These are phyloP conservation scores for Ceramica pisi DNA, from an alignment of 2,888 invertebrate species.

Conservation along the genomic window DNA sequence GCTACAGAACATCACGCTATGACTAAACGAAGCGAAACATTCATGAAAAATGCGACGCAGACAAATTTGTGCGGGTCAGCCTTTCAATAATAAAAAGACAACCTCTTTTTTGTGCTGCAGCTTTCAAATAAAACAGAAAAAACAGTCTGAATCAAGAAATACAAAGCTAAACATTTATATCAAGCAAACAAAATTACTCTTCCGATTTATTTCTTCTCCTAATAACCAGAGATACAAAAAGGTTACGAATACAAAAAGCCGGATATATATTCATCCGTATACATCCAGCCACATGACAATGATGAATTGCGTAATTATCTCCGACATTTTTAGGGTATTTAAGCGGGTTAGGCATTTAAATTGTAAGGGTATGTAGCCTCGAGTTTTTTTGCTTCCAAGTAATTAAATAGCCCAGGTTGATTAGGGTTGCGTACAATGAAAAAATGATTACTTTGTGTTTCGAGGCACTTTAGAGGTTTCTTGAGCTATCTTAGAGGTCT, in stretches of 20 bases:
- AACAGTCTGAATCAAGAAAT: background rate
- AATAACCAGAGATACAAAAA: constrained; percentile 47
- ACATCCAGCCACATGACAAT: constrained; percentile 70
- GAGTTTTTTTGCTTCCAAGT: constrained; percentile 59
- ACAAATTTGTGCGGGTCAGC: too few species aligned
- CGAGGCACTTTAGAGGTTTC: constrained; percentile 42
- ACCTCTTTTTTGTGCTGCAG: background rate
- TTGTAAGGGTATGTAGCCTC: constrained; percentile 48
- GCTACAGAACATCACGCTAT: too few species aligned
- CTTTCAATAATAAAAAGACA: background rate
- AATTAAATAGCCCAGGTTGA: constrained; percentile 67
- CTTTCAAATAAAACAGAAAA: background rate
- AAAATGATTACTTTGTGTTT: constrained; percentile 57
- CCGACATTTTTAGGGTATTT: constrained; percentile 72
- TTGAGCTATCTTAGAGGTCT: constrained; percentile 51
- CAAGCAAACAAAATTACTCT: constrained; percentile 18
- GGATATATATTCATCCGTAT: constrained; percentile 56
- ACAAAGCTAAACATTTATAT: constrained; percentile 12
- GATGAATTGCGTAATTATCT: constrained; percentile 75
- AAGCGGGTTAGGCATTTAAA: constrained; percentile 65
- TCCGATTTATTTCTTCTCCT: constrained; percentile 39
- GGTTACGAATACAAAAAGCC: constrained; percentile 60
- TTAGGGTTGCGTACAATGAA: constrained; percentile 62
- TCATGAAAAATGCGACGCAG: too few species aligned
- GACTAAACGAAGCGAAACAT: too few species aligned